Evolutionary conservation across 2,888 invertebrate genomes (phyloP).

Genomic region (Muscina levida): DNA sequence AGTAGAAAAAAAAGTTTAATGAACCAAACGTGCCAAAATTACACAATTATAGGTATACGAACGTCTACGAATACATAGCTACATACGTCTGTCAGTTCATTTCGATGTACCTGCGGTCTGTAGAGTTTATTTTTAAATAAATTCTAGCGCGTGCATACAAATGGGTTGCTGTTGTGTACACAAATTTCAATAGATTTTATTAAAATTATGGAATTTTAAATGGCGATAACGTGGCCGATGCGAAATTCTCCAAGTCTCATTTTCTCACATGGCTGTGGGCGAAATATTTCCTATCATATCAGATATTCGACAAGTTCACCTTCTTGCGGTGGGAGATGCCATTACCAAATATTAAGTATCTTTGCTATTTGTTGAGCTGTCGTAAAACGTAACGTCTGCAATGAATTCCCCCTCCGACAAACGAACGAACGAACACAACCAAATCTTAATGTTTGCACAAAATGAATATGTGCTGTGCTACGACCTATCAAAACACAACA

Average conservation of each 20-base stretch:
- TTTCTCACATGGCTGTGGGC: too few relatives aligned
- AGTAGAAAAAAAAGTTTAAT: conserved; percentile 62
- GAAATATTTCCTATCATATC: too few relatives aligned
- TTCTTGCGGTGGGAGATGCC: too few relatives aligned
- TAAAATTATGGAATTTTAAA: conserved; percentile 18
- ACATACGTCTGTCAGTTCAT: not conserved
- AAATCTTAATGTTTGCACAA: not conserved
- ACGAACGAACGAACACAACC: too few relatives aligned
- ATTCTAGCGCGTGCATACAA: conserved; percentile 12
- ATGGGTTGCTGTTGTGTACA: conserved; percentile 13
- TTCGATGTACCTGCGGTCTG: not conserved
- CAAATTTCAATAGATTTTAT: conserved; percentile 32
- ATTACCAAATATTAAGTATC: too few relatives aligned
- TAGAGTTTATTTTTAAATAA: conserved; percentile 24
- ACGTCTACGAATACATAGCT: not conserved
- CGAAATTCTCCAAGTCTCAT: too few relatives aligned
- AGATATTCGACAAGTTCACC: too few relatives aligned
- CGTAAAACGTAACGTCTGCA: too few relatives aligned
- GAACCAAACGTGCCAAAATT: conserved; percentile 66
- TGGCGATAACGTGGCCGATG: conserved; percentile 4
- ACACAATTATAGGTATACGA: conserved; percentile 47
- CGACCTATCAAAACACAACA: not conserved
- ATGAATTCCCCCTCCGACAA: too few relatives aligned
- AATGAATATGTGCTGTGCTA: not conserved
- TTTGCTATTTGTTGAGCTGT: too few relatives aligned